Evolutionary conservation across 2,797 vertebrate genomes (phyloP).

Genomic region (Pachyuromys duprasi): DNA sequence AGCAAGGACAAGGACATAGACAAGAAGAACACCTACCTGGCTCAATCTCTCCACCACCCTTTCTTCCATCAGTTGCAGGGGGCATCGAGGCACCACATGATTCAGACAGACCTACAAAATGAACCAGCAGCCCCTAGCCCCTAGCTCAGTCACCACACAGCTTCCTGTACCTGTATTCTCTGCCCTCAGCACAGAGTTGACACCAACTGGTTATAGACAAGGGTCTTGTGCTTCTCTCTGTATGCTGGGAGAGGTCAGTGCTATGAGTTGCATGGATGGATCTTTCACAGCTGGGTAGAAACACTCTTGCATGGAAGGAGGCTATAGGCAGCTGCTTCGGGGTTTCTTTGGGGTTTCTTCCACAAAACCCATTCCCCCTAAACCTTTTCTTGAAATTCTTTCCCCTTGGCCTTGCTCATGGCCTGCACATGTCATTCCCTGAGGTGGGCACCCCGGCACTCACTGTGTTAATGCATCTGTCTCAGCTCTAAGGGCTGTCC

Average conservation of each 20-base stretch:
- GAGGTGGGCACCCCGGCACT: background rate
- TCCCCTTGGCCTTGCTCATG: background rate
- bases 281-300: background rate
- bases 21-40: background rate
- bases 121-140: background rate
- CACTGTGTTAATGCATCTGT: background rate
- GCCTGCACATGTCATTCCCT: background rate
- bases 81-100: fast-evolving
- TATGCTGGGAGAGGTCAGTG: too few relatives aligned
- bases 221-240: fast-evolving
- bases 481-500: background rate
- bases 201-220: background rate
- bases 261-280: fast-evolving
- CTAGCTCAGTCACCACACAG: background rate
- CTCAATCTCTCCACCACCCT: background rate
- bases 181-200: background rate
- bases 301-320: too few relatives aligned
- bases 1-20: fast-evolving
- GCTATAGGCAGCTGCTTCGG: fast-evolving
- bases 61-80: background rate
- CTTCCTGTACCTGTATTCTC: fast-evolving
- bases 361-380: background rate
- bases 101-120: background rate
- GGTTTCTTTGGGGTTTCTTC: too few relatives aligned
- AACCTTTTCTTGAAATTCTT: too few relatives aligned